phyloP scores from a whole-genome alignment of 2,888 invertebrate species.

The Microdon myrmicae region DNA sequence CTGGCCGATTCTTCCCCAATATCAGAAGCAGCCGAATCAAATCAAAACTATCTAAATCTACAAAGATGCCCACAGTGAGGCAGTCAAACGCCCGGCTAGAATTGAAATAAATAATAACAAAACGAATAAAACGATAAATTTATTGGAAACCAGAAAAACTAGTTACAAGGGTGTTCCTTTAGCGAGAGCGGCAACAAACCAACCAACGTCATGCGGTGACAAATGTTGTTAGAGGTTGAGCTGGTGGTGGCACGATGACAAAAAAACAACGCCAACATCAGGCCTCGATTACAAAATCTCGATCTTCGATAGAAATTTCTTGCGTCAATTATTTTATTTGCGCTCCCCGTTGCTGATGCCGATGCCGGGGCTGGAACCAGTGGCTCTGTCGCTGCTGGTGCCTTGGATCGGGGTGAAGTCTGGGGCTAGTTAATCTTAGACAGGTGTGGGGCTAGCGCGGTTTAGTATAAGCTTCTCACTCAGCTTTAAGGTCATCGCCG shows the following conservation, averaged over 20 bases:
- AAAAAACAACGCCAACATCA: constrained; percentile 15
- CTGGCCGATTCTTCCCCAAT: too few relatives aligned
- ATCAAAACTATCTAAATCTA: too few relatives aligned
- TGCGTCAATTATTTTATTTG: constrained; percentile 48
- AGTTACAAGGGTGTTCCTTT: constrained; percentile 50
- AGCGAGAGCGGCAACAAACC: constrained; percentile 2
- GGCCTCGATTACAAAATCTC: constrained; percentile 48
- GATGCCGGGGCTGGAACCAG: too few relatives aligned
- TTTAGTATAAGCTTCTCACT: too few relatives aligned
- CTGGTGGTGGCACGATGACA: constrained; percentile 31
- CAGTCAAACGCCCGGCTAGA: constrained; percentile 21
- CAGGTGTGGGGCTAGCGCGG: too few relatives aligned
- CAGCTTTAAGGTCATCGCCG: too few relatives aligned
- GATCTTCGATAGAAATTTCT: constrained; percentile 43
- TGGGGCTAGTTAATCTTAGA: too few relatives aligned
- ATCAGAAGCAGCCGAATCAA: too few relatives aligned
- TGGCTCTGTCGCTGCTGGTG: too few relatives aligned
- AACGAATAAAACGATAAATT: constrained; percentile 27
- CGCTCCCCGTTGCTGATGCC: constrained; percentile 21
- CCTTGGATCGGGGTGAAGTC: too few relatives aligned
- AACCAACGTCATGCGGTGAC: constrained; percentile 41
- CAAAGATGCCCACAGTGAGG: too few relatives aligned
- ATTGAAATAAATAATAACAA: constrained; percentile 16
- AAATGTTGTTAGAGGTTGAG: constrained; percentile 40
- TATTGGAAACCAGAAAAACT: constrained; percentile 51